These are phyloP conservation scores for Saxicola maurus DNA, from an alignment of 2,797 vertebrate species.

Conservation along the genomic window DNA sequence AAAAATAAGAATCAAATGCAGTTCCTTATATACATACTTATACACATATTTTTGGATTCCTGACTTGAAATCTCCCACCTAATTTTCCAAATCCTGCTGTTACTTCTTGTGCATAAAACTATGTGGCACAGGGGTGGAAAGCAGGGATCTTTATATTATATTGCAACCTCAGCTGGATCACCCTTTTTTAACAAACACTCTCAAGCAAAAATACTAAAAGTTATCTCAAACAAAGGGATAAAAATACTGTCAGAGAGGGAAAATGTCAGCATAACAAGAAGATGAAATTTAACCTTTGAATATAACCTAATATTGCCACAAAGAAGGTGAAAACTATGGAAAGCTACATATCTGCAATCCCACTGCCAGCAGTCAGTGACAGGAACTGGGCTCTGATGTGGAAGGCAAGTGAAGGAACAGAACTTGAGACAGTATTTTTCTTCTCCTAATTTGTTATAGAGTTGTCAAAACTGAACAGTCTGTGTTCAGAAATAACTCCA, in stretches of 20 bases:
- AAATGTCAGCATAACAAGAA: neutral
- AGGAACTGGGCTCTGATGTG: neutral
- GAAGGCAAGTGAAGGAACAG: neutral
- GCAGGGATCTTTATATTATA: neutral
- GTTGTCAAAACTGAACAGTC: constrained; percentile 38
- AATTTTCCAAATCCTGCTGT: neutral
- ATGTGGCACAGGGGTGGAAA: neutral
- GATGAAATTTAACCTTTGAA: neutral
- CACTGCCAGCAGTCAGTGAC: neutral
- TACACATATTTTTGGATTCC: neutral
- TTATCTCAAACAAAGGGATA: neutral
- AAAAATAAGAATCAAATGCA: neutral
- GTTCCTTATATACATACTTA: neutral
- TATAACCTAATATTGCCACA: neutral
- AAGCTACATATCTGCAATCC: neutral
- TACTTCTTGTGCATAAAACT: neutral
- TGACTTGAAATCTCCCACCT: neutral
- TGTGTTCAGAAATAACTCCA: constrained; percentile 50
- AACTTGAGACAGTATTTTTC: constrained; percentile 40
- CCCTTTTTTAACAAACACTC: neutral
- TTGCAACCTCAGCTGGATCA: neutral
- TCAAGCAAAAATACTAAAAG: neutral
- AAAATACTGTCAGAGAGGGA: neutral
- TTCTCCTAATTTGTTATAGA: constrained; percentile 43
- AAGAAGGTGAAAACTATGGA: neutral